phyloP scores from a whole-genome alignment of 2,113 vertebrate genomes.

The Asarcornis scutulata region DNA sequence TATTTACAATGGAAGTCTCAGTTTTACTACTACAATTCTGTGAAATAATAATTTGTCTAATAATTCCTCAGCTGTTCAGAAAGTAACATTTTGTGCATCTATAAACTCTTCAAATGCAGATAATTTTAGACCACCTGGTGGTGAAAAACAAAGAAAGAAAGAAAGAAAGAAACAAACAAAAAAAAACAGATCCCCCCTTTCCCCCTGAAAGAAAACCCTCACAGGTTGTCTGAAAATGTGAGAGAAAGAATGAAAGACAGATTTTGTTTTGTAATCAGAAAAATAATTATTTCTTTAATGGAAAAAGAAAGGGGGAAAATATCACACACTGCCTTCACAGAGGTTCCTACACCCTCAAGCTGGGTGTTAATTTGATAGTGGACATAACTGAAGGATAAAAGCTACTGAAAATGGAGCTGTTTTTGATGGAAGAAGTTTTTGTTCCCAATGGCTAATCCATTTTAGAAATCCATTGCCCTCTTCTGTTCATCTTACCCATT shows the following conservation, averaged over 20 bases:
- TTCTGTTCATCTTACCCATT: not conserved
- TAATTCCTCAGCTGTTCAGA: not conserved
- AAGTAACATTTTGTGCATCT: not conserved
- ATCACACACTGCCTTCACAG: not conserved
- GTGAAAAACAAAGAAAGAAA: not conserved
- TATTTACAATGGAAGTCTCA: not conserved
- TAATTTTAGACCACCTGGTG: not conserved
- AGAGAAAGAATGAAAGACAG: not conserved
- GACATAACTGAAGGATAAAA: not conserved
- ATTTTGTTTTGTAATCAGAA: not conserved
- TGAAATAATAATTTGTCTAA: not conserved
- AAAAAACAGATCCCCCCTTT: fast-evolving
- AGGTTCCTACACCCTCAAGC: not conserved
- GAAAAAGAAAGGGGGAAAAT: not conserved
- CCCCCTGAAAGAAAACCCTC: fast-evolving
- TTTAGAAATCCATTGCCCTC: not conserved
- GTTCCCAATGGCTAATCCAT: not conserved
- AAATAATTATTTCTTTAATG: not conserved
- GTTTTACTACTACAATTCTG: not conserved
- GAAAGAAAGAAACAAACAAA: too few relatives aligned
- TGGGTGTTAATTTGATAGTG: not conserved
- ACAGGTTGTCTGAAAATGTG: fast-evolving
- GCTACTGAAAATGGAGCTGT: not conserved
- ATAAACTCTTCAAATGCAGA: not conserved
- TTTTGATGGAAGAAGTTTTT: not conserved